Evolutionary conservation across 2,888 invertebrate genomes (phyloP), one percentile per base, ranked within the genome.

Genomic region (Acleris literana): DNA sequence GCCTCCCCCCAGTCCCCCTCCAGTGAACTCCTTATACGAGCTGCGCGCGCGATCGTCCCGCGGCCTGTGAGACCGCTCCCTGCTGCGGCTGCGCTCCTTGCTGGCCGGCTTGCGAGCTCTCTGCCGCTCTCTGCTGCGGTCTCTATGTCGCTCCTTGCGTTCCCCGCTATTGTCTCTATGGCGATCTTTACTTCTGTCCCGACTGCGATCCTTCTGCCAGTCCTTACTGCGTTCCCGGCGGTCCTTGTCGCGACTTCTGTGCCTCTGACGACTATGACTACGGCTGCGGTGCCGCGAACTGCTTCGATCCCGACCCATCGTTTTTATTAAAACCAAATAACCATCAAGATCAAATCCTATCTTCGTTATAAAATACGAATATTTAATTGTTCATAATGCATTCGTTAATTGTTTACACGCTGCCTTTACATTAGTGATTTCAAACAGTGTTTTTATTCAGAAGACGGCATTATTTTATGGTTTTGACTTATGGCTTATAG

Each of bases 281-380:
- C 74, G 74, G 66, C 79, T 83, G 43, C 77, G 76, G 51, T 74
- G 72, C 48, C 76, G 74, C 13, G 65, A 65, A 49, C 74, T 72
- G 59, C 76, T 78, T 13, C 77, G 80, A 3, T 82, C 81, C 53
- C 77, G 74, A 33, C 75, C 76, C 82, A 83, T 44, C 48, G 20
- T 43, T 29, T 22, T 16, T 17, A 29, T 29, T 29, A 6, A 49
- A 7, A 53, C 25, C 16, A 17, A 54, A 59, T 33, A 33, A 11
- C 33, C 33, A 13, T 11, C 3, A 13, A 13, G 33, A 33, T 11
- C 33, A 33, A 9, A 33, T 11, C 33, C 0, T 11, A 33, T 33
- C 11, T 33, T 33, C 33, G 33, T 33, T 9, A 33, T 9, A 11
- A 33, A n/a, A 1, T 33, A 33, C 7, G 33, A 33, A 33, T 33